Conservation (phyloP, 2,888 invertebrate species). For the Drosophila neotestacea region DNA sequence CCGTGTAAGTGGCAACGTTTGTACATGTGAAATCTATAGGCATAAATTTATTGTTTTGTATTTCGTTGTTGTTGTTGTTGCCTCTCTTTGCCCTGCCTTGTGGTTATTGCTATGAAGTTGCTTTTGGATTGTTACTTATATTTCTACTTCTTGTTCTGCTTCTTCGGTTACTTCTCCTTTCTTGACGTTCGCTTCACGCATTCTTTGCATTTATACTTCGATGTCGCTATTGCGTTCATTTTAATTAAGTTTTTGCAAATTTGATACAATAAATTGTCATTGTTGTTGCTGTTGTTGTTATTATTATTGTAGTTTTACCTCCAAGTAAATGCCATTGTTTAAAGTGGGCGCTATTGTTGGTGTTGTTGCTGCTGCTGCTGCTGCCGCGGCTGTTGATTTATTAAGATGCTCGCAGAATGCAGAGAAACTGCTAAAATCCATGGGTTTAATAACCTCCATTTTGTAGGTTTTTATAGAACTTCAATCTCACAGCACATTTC, state of each 20-base stretch:
- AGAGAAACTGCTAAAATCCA: slow-evolving; percentile 84
- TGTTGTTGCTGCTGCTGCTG: slow-evolving; percentile 61
- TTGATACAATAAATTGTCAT: slow-evolving; percentile 63
- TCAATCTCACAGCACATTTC: slow-evolving; percentile 16
- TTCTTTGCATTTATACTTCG: slow-evolving; percentile 57
- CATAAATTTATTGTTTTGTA: slow-evolving; percentile 80
- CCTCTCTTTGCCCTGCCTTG: slow-evolving; percentile 13
- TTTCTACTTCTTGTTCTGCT: slow-evolving; percentile 44
- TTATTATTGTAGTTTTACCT: slow-evolving; percentile 68
- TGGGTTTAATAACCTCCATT: slow-evolving; percentile 84
- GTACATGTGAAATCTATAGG: slow-evolving; percentile 76
- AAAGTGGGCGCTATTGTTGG: slow-evolving; percentile 49
- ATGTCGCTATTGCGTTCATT: slow-evolving; percentile 46
- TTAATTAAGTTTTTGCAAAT: slow-evolving; percentile 63
- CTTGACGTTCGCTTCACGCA: slow-evolving; percentile 62
- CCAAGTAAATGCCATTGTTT: slow-evolving; percentile 82
- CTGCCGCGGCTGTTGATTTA: slow-evolving; percentile 75
- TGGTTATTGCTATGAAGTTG: slow-evolving; percentile 27
- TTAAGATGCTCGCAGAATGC: slow-evolving; percentile 84
- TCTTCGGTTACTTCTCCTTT: slow-evolving; percentile 34
- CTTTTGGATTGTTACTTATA: slow-evolving; percentile 51
- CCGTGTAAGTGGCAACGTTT: slow-evolving; percentile 64
- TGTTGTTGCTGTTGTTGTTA: slow-evolving; percentile 28
- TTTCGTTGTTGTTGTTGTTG: slow-evolving; percentile 51
- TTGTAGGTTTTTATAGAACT: slow-evolving; percentile 50